Conservation (phyloP, 1,140 invertebrate genomes). For the Papilio xuthus region DNA sequence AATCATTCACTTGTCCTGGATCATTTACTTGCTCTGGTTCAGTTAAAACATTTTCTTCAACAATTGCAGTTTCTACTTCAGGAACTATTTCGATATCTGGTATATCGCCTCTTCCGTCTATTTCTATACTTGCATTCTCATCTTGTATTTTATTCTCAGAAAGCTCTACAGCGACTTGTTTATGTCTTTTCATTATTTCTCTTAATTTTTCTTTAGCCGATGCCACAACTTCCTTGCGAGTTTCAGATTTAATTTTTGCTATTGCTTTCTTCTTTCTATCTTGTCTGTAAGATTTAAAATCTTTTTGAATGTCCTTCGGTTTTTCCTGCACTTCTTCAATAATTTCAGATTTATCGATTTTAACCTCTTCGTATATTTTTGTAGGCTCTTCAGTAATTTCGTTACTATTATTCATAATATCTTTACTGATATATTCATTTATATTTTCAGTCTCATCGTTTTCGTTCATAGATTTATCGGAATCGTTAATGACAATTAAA, state of each 20-base stretch:
- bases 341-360: conserved; percentile 36
- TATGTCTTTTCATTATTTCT: conserved; percentile 79
- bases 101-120: conserved; percentile 67
- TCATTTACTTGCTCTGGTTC: conserved; percentile 34
- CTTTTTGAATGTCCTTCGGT: conserved; percentile 62
- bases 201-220: conserved; percentile 80
- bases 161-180: conserved; percentile 72
- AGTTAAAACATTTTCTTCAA: conserved; percentile 28
- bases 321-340: conserved; percentile 47
- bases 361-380: conserved; percentile 33
- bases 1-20: conserved; percentile 27
- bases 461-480: conserved; percentile 12
- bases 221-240: conserved; percentile 72
- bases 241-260: conserved; percentile 75
- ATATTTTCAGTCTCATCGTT: conserved; percentile 22
- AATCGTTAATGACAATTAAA: conserved; percentile 29
- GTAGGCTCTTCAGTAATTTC: conserved; percentile 40
- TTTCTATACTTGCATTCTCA: conserved; percentile 43
- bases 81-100: conserved; percentile 53
- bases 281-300: conserved; percentile 59
- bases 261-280: conserved; percentile 71
- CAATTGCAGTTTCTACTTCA: conserved; percentile 33
- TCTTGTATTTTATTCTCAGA: conserved; percentile 60
- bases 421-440: conserved; percentile 40
- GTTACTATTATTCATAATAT: conserved; percentile 42